Base-by-base conservation (phyloP, 2,113 vertebrate species). In the Anhinga rufa region DNA sequence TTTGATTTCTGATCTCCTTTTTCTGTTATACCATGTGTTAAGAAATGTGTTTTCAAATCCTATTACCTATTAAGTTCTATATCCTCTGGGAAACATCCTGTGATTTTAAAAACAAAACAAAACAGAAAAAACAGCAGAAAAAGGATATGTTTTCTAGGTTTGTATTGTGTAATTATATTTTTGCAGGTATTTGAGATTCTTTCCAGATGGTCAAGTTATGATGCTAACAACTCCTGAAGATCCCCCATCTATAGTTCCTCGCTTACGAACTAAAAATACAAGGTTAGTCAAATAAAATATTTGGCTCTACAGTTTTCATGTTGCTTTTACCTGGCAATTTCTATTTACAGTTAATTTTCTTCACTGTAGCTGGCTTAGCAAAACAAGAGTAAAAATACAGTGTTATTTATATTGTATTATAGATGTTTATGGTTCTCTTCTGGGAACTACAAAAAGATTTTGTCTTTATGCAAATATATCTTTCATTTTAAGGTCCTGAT, bases 191-290 rank as follows among this genome's bases (percentile, higher is more conserved):
- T 98, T 99, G 92, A 98, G 99, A 70, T 99, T 99, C 98, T 99
- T 99, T 93, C 98, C 99, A 32, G 99, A 99, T 78, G 99, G 99
- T 60, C 98, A 98, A 7, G 99, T 99, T 92, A 98, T 99, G 97
- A 99, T 99, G 99, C 88, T 99, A 87, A 99, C 99, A 79, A 99
- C 99, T 66, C 99, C 99, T 7, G 99, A 99, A 93, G 99, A 99
- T 89, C 99, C 99, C 79, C 98, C 98, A 86, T 96, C 97, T 42
- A 98, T 98, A 48, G 98, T 99, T 97, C 98, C 99, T 93, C 98
- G 99, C 94, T 98, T 99, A 97, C 98, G 98, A 93, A 99, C 98
- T 81, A 98, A 98, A 95, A 99, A 98, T 95, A 95, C 98, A 97
- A 99, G 99, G 99, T 99, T 82, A 48, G 25, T 48, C 32, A 78